phyloP scores from a whole-genome alignment of 2,113 vertebrate species.

The Ceratotherium simum region DNA sequence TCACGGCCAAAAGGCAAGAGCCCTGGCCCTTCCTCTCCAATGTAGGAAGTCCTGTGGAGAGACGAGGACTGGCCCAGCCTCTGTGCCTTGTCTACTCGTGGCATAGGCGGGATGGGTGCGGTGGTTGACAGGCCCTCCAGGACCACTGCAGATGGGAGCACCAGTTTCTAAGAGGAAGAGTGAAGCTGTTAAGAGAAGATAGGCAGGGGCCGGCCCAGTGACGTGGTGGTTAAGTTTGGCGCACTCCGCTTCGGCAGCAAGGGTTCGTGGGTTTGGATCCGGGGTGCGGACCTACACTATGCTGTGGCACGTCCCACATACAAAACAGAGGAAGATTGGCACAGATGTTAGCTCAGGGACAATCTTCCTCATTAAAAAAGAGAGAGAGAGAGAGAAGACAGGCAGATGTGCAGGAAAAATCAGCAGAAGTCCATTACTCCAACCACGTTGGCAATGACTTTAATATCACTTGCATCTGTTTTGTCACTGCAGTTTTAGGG shows the following conservation, averaged over 20 bases:
- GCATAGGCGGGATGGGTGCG: accelerated
- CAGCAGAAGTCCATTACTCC: not conserved
- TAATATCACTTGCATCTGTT: not conserved
- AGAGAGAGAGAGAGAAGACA: no score
- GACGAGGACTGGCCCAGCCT: no score
- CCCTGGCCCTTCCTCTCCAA: not conserved
- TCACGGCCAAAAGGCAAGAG: not conserved
- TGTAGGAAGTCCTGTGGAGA: not conserved
- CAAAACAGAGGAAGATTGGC: no score
- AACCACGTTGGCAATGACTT: not conserved
- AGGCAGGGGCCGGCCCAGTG: not conserved
- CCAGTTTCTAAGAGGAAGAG: not conserved
- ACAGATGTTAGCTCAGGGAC: no score
- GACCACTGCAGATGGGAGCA: not conserved
- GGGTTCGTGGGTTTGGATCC: no score
- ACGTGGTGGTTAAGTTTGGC: no score
- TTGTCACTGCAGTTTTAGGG: not conserved
- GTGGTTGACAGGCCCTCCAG: not conserved
- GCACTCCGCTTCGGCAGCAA: no score
- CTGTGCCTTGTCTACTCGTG: not conserved
- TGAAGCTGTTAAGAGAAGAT: not conserved
- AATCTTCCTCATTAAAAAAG: no score
- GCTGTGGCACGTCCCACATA: no score
- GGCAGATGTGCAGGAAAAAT: not conserved
- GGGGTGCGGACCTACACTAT: no score